Evolutionary conservation across 2,113 vertebrate genomes (phyloP).

Genomic region (Oxygymnocypris stewartii): DNA sequence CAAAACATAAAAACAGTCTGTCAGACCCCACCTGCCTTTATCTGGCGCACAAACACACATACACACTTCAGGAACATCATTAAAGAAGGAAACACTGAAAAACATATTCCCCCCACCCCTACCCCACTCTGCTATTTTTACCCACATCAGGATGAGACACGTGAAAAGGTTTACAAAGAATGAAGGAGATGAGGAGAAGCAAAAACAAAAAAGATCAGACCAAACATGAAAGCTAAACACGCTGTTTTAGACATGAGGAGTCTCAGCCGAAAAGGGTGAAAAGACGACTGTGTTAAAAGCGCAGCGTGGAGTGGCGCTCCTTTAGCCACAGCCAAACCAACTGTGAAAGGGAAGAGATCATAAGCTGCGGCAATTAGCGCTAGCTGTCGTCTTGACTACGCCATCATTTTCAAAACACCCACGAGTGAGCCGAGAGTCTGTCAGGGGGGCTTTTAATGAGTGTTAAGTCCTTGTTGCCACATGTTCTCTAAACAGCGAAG

Average conservation of each 20-base stretch:
- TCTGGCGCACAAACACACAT: not conserved
- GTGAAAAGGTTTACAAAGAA: conserved; percentile 23
- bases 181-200: not conserved
- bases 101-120: conserved; percentile 4
- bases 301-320: not conserved
- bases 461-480: conserved; percentile 42
- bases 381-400: conserved; percentile 18
- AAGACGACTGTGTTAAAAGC: not conserved
- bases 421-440: conserved; percentile 30
- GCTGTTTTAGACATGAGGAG: not conserved
- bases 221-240: conserved; percentile 11
- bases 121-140: conserved; percentile 53
- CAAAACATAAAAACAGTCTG: conserved; percentile 13
- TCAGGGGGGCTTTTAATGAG: conserved; percentile 45
- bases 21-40: conserved; percentile 18
- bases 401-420: conserved; percentile 42
- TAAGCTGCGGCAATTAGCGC: conserved; percentile 57
- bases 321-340: conserved; percentile 3
- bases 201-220: conserved; percentile 17
- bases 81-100: conserved; percentile 32
- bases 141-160: conserved; percentile 42
- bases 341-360: conserved; percentile 14
- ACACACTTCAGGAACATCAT: conserved; percentile 48
- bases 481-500: conserved; percentile 32
- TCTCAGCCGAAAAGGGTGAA: not conserved